Percentiles rank a stretch among this genome's conserved stretches.
Evolutionary conservation across 2,888 invertebrate genomes (phyloP).

Genomic region (Odontothrips loti): DNA sequence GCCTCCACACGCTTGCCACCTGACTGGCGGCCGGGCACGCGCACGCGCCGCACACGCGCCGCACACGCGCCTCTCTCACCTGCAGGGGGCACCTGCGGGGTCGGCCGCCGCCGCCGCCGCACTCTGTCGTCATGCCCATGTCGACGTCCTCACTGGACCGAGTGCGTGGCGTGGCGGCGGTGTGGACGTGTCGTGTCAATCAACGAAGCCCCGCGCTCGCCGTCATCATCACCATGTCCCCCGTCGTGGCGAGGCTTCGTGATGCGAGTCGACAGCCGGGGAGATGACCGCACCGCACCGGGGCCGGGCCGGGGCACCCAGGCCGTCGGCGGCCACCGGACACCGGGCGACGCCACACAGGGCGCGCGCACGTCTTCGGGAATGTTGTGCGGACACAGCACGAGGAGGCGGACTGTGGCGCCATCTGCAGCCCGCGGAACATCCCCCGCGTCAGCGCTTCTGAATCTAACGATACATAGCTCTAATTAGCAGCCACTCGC

Average conservation of each 20-base stretch:
- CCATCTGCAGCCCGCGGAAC: too few relatives aligned
- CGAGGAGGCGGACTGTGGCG: too few relatives aligned
- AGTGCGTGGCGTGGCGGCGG: background rate
- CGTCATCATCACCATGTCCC: background rate
- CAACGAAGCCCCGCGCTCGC: background rate
- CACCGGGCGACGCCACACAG: background rate
- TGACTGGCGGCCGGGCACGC: background rate
- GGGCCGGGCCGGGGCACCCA: background rate
- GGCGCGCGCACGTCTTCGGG: background rate
- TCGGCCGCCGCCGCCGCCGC: background rate
- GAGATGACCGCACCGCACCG: background rate
- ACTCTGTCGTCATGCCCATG: background rate
- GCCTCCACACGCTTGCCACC: background rate
- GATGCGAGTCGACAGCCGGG: slow-evolving; percentile 14
- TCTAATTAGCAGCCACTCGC: too few relatives aligned
- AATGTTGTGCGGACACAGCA: too few relatives aligned
- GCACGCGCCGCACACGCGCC: background rate
- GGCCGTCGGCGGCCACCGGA: background rate
- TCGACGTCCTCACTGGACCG: background rate
- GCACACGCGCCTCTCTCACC: background rate
- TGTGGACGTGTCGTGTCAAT: background rate
- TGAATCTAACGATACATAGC: too few relatives aligned
- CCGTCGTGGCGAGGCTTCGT: background rate
- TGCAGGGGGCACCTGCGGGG: background rate
- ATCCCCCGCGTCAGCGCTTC: too few relatives aligned